These are phyloP conservation scores for Aspidapion aeneum DNA, from an alignment of 2,888 invertebrate species.

Conservation along the genomic window DNA sequence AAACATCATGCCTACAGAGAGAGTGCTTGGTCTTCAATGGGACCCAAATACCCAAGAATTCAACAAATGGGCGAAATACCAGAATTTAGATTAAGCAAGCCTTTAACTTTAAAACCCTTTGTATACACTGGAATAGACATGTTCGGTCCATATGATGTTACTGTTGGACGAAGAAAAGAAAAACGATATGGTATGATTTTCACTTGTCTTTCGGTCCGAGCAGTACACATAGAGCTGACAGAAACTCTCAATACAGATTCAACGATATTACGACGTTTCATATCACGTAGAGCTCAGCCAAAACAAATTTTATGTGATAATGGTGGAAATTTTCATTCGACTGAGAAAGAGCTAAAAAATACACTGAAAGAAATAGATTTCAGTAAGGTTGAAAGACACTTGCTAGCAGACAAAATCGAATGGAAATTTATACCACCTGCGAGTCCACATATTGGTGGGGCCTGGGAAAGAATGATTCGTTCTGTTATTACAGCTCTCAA, in stretches of 20 bases:
- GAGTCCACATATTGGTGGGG: slow-evolving; percentile 5
- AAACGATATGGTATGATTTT: not conserved
- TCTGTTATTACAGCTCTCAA: slow-evolving; percentile 2
- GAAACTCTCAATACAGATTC: not conserved
- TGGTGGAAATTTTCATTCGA: not conserved
- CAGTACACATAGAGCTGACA: not conserved
- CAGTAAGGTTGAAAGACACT: not conserved
- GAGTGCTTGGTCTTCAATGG: not conserved
- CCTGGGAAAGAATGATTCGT: slow-evolving; percentile 4
- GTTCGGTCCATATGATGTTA: no score
- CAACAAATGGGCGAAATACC: not conserved
- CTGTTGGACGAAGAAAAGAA: not conserved
- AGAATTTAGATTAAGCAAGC: not conserved
- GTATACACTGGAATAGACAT: not conserved
- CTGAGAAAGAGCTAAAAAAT: slow-evolving; percentile 1
- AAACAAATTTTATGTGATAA: not conserved
- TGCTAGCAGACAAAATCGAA: not conserved
- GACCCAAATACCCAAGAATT: not conserved
- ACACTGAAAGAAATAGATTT: slow-evolving; percentile 1
- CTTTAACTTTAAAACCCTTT: not conserved
- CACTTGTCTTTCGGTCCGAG: not conserved
- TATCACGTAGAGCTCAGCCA: not conserved
- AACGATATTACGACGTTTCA: not conserved
- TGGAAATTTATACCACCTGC: not conserved
- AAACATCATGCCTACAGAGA: no score